Percentiles rank a stretch among this genome's conserved stretches.
phyloP scores from a whole-genome alignment of 2,113 vertebrate genomes.

The Struthidea cinerea region DNA sequence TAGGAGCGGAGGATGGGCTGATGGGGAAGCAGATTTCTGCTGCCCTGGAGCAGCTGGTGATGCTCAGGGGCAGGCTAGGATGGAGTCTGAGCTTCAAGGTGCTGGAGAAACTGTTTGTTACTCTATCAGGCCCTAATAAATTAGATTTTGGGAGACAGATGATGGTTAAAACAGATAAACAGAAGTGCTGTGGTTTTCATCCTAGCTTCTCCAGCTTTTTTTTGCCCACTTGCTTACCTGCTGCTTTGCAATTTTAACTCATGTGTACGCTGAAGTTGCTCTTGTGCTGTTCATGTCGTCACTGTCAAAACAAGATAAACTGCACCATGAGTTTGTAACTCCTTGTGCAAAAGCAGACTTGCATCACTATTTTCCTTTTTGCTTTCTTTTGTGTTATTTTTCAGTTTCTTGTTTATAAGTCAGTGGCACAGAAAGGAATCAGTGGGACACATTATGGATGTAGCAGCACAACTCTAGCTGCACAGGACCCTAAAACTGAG shows the following conservation, averaged over 20 bases:
- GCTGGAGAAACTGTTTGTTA: not conserved
- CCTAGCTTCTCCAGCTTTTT: not conserved
- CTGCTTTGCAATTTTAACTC: not conserved
- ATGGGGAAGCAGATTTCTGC: not conserved
- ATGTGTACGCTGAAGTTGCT: not conserved
- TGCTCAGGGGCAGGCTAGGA: not conserved
- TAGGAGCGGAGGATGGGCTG: not conserved
- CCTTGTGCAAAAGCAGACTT: not conserved
- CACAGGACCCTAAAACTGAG: not conserved
- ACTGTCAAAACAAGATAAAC: not conserved
- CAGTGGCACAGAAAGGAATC: not conserved
- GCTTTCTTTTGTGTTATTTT: not conserved
- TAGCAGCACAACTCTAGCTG: not conserved
- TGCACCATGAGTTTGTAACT: not conserved
- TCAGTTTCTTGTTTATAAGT: not conserved
- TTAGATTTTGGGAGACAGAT: not conserved
- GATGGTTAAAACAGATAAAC: not conserved
- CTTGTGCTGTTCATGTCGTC: not conserved
- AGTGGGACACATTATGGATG: fast-evolving
- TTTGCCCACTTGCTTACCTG: not conserved
- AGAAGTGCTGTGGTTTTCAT: not conserved
- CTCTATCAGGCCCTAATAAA: not conserved
- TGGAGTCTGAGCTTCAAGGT: not conserved
- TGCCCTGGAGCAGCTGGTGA: not conserved
- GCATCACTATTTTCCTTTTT: not conserved